Base-by-base conservation (phyloP, 1,140 invertebrate species). In the Papilio dardanus region DNA sequence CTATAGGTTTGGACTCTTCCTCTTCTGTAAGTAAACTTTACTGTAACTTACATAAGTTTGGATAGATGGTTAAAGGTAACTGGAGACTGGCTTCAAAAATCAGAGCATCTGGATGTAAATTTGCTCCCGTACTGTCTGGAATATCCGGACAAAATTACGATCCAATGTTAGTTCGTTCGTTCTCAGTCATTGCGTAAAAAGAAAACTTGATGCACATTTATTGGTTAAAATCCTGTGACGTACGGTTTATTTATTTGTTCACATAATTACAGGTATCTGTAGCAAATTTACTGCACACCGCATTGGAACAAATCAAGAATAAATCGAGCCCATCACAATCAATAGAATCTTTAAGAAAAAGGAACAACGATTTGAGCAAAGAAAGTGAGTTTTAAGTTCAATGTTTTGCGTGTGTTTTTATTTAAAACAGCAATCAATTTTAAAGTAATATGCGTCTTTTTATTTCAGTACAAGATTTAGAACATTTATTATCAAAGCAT, bases 1-100 rank as follows among this genome's bases (percentile, higher is more conserved):
- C 83, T 19, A 75, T 81, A 1, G 81, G 81, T 33, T 85, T 77
- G 19, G 75, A 82, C 21, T 10, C 78, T 19, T 76, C 65, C 7
- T 14, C 78, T 21, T 76, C 65, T 10, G 79, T 84, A 76, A 88
- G 82, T 67, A 35, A 31, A 66, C 4, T 5, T 66, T 2, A 30
- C n/a, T n/a, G n/a, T n/a, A n/a, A n/a, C n/a, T n/a, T n/a, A n/a
- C n/a, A n/a, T n/a, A n/a, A n/a, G n/a, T n/a, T n/a, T n/a, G n/a
- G n/a, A n/a, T n/a, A n/a, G n/a, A n/a, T n/a, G n/a, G n/a, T n/a
- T n/a, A n/a, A n/a, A n/a, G n/a, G n/a, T n/a, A n/a, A n/a, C n/a
- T n/a, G n/a, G n/a, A n/a, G n/a, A n/a, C n/a, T n/a, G n/a, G n/a
- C n/a, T n/a, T n/a, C n/a, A n/a, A n/a, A n/a, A n/a, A n/a, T n/a